Evolutionary conservation across 64 coral and sea anemone genomes (phyloP).

Genomic region (Pocillopora verrucosa): DNA sequence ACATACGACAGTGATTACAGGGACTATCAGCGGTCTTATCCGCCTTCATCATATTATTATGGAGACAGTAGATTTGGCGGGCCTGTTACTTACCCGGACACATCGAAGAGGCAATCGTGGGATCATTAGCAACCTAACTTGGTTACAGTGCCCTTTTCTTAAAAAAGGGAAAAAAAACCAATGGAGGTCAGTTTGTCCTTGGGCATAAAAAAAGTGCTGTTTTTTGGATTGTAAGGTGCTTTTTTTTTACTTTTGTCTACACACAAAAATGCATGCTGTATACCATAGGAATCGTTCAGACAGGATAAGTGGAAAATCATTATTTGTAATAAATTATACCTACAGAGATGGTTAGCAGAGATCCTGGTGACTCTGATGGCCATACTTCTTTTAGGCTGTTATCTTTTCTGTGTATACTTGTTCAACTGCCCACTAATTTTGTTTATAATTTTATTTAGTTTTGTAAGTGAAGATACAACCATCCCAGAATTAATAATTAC

Average conservation of each 20-base stretch:
- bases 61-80: slow-evolving; percentile 19
- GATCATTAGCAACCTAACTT: neutral
- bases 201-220: neutral
- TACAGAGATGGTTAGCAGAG: neutral
- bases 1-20: slow-evolving; percentile 27
- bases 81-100: slow-evolving; percentile 17
- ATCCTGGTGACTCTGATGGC: no score
- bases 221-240: neutral
- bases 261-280: neutral
- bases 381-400: no score
- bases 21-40: neutral
- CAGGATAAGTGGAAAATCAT: no score
- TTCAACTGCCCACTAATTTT: no score
- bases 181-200: neutral
- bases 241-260: slow-evolving; percentile 28
- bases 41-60: neutral
- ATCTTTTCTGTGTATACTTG: no score
- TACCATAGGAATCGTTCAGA: no score
- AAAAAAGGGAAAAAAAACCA: neutral
- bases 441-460: no score
- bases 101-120: slow-evolving; percentile 19
- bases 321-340: neutral
- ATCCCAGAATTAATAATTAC: no score
- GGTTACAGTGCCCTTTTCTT: neutral
- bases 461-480: no score